These are phyloP conservation scores for Tringa solitaria DNA, from an alignment of 2,113 vertebrate genomes.

Conservation along the genomic window DNA sequence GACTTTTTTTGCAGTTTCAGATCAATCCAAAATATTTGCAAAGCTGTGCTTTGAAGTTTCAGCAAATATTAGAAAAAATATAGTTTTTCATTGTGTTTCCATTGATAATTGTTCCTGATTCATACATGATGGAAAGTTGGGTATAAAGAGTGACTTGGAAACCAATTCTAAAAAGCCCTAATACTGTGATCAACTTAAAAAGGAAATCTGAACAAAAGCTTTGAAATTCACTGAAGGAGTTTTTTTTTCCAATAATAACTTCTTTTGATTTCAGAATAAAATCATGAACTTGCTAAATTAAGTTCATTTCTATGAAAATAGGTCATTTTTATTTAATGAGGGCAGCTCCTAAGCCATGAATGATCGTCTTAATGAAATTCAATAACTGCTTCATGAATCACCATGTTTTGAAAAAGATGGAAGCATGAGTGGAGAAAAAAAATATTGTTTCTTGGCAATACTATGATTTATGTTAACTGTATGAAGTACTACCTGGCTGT, in stretches of 20 bases:
- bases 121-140: neutral
- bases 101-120: neutral
- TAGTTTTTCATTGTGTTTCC: neutral
- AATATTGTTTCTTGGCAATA: neutral
- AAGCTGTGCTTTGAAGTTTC: neutral
- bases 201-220: neutral
- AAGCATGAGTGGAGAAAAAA: neutral
- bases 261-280: conserved; percentile 5
- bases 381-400: neutral
- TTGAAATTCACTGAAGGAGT: neutral
- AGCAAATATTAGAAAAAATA: neutral
- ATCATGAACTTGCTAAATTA: neutral
- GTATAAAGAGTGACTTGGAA: neutral
- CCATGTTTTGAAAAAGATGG: neutral
- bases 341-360: neutral
- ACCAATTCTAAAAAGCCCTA: neutral
- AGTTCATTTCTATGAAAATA: neutral
- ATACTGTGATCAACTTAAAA: neutral
- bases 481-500: neutral
- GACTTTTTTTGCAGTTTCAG: neutral
- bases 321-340: neutral
- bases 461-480: neutral
- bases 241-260: neutral
- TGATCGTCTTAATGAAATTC: neutral
- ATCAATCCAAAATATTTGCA: neutral